Evolutionary conservation across 2,113 vertebrate genomes (phyloP).

Genomic region (Syngnathoides biaculeatus): DNA sequence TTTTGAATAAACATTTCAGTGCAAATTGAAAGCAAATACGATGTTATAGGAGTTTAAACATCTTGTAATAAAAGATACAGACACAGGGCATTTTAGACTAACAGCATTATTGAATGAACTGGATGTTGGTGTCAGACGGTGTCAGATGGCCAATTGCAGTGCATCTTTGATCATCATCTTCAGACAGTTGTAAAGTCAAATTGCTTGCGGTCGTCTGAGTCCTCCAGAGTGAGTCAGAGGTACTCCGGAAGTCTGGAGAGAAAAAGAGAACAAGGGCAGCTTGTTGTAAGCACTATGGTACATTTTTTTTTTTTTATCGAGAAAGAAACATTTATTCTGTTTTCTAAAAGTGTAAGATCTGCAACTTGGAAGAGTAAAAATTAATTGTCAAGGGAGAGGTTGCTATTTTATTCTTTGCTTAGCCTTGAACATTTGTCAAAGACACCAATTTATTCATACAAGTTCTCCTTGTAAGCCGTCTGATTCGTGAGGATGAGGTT

Average conservation of each 20-base stretch:
- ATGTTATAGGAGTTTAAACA: background rate
- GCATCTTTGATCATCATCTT: background rate
- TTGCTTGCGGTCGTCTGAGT: background rate
- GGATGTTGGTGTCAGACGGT: background rate
- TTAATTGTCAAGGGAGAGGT: background rate
- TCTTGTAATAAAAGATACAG: background rate
- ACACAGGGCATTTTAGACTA: background rate
- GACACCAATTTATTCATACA: background rate
- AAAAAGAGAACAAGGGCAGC: slow-evolving; percentile 20
- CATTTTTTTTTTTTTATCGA: too few species aligned
- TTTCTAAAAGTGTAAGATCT: background rate
- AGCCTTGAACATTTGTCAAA: background rate
- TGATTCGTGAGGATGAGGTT: slow-evolving; percentile 45
- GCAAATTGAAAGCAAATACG: background rate
- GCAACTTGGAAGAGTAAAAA: slow-evolving; percentile 6
- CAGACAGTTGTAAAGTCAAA: slow-evolving; percentile 4
- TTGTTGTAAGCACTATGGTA: background rate
- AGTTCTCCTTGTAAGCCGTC: background rate
- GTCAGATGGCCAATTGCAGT: background rate
- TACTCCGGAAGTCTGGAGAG: background rate
- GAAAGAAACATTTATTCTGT: slow-evolving; percentile 5
- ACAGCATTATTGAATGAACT: too few species aligned
- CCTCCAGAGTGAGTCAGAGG: slow-evolving; percentile 1
- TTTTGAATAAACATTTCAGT: background rate
- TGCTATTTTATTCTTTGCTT: background rate